Evolutionary conservation across 1,140 invertebrate genomes (phyloP), one percentile per base, ranked within the genome.

Genomic region (Hesperophylax magnus): DNA sequence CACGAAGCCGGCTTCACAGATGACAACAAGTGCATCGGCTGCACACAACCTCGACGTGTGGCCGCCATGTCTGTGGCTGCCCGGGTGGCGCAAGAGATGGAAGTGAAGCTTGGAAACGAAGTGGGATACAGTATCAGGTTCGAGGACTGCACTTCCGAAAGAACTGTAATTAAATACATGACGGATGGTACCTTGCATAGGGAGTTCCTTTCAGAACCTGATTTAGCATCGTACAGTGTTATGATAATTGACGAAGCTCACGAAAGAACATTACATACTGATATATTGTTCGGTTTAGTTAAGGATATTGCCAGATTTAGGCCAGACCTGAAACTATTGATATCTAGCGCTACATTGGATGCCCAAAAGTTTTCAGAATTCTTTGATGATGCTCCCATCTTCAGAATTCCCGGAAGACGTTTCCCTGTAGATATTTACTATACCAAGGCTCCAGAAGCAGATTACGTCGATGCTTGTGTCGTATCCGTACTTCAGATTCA

Each of bases 181-280:
- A 99, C 99, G 58, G 99, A 99, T 91, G 99, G 99, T 86, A 99
- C 99, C 86, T 88, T 99, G 61, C 94, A 99, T 67, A 91, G 98
- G 86, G 99, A 99, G 91, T 99, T 99, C 89, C 91, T 99, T 2
- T 96, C 96, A 78, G 98, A 99, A 89, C 98, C 98, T 1, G 98
- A 99, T 91, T 90, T 99, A 27, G 94, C 93, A 56, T 94, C 95
- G 2, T 99, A 99, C 88, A 98, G 96, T 91, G 98, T 99, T 0
- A 97, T 99, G 94, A 99, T 99, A 80, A 98, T 99, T 87, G 98
- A 99, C 88, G 99, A 99, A 92, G 99, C 99, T 85, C 99, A 99
- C 89, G 99, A 99, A 88, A 89, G 98, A 61, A 99, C 98, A 0
- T 91, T 99, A 7, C 98, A 99, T 85, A 99, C 98, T 5, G 99